These are phyloP conservation scores for Cydia pomonella DNA, from an alignment of 1,140 invertebrate species.

Conservation along the genomic window DNA sequence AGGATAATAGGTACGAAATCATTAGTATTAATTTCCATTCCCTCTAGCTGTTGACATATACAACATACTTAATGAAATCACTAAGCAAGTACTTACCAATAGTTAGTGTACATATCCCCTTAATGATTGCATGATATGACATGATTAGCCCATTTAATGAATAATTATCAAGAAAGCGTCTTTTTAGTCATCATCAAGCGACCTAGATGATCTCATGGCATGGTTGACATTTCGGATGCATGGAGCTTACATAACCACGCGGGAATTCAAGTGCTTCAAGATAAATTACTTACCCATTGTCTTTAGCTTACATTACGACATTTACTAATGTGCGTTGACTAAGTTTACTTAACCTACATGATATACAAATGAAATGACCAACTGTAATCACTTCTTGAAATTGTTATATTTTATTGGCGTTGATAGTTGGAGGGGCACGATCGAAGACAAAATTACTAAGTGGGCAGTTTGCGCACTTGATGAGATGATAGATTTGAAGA, in stretches of 20 bases:
- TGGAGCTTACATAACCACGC: slow-evolving; percentile 6
- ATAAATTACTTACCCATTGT: slow-evolving; percentile 22
- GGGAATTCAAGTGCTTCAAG: slow-evolving; percentile 17
- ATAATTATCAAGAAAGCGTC: background rate
- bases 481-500: background rate
- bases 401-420: background rate
- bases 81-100: background rate
- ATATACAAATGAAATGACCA: slow-evolving; percentile 17
- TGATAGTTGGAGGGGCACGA: background rate
- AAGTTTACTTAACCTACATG: slow-evolving; percentile 28
- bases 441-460: background rate
- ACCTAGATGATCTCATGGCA: slow-evolving; percentile 1
- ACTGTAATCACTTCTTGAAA: background rate
- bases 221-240: slow-evolving; percentile 17
- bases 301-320: slow-evolving; percentile 10
- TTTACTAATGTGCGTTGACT: slow-evolving; percentile 15
- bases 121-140: background rate
- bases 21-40: background rate
- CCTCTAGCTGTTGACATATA: background rate
- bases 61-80: background rate
- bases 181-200: background rate
- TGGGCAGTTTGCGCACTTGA: background rate
- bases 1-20: background rate
- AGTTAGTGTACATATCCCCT: background rate
- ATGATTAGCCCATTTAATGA: background rate